These are phyloP conservation scores for Chrysomallon squamiferum DNA, from an alignment of 1,140 invertebrate genomes.

Conservation along the genomic window DNA sequence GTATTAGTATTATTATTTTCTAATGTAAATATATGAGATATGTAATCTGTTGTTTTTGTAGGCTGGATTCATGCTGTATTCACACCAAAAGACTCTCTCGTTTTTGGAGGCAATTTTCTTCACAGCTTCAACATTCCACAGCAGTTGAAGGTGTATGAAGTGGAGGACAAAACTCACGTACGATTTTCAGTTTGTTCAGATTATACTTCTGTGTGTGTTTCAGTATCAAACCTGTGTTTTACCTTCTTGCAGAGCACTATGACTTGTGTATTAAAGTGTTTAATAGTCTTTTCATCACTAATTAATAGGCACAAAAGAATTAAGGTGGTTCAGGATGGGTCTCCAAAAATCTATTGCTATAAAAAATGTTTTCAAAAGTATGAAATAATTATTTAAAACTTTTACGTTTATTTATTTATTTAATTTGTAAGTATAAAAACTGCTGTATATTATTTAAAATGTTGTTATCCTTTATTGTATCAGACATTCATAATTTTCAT, in stretches of 20 bases:
- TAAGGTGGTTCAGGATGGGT: no score
- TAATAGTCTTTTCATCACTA: neutral
- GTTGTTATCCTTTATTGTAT: no score
- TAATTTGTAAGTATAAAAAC: no score
- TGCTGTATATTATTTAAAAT: no score
- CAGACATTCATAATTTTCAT: no score
- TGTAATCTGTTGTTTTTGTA: conserved; percentile 53
- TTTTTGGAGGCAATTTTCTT: conserved; percentile 92
- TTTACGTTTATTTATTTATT: no score
- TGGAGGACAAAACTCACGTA: conserved; percentile 84
- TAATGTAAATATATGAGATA: no score
- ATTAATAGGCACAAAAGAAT: no score
- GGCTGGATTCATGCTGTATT: conserved; percentile 94
- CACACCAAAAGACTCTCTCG: conserved; percentile 86
- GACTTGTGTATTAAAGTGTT: neutral
- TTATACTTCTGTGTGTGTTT: neutral
- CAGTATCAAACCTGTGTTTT: neutral
- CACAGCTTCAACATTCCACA: conserved; percentile 89
- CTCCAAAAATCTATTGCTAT: no score
- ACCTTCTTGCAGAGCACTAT: neutral
- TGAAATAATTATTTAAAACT: no score
- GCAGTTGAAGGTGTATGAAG: conserved; percentile 84
- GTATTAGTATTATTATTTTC: no score
- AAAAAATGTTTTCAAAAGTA: no score
- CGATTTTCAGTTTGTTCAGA: conserved; percentile 8